A percentile compares a stretch with the other conserved stretches of the same genome.
These are phyloP conservation scores for Nasua narica DNA, from an alignment of 2,797 vertebrate genomes.

Conservation along the genomic window DNA sequence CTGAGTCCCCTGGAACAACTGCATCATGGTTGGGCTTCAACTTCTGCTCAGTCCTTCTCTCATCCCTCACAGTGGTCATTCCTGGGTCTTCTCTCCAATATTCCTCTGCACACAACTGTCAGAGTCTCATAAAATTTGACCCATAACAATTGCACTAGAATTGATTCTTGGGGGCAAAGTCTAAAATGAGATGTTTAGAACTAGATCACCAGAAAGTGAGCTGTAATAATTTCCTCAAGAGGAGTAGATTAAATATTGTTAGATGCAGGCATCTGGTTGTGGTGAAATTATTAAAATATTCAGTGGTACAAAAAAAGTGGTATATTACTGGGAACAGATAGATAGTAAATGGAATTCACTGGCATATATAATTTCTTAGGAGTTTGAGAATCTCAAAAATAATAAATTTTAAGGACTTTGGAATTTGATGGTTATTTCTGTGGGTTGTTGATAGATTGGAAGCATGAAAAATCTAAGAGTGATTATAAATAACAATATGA, in stretches of 20 bases:
- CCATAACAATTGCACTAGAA: not conserved
- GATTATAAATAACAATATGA: not conserved
- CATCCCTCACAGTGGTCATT: not conserved
- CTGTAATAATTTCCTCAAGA: not conserved
- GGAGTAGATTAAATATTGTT: not conserved
- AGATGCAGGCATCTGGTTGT: not conserved
- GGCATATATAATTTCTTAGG: not conserved
- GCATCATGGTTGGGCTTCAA: not conserved
- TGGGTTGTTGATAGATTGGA: not conserved
- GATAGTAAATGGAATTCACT: not conserved
- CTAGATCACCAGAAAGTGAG: not conserved
- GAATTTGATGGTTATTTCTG: not conserved
- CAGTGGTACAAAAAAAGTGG: not conserved
- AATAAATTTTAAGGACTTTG: not conserved
- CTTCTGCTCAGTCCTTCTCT: not conserved
- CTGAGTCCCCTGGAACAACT: not conserved
- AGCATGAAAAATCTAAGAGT: not conserved
- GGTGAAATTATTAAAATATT: not conserved
- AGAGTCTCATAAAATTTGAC: not conserved
- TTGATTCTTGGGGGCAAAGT: not conserved
- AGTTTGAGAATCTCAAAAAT: not conserved
- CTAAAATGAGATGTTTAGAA: not conserved
- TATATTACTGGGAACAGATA: not conserved
- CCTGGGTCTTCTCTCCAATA: not conserved
- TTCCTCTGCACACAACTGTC: not conserved